Conservation (phyloP, 2,113 vertebrate species). For the Pteruthius melanotis region DNA sequence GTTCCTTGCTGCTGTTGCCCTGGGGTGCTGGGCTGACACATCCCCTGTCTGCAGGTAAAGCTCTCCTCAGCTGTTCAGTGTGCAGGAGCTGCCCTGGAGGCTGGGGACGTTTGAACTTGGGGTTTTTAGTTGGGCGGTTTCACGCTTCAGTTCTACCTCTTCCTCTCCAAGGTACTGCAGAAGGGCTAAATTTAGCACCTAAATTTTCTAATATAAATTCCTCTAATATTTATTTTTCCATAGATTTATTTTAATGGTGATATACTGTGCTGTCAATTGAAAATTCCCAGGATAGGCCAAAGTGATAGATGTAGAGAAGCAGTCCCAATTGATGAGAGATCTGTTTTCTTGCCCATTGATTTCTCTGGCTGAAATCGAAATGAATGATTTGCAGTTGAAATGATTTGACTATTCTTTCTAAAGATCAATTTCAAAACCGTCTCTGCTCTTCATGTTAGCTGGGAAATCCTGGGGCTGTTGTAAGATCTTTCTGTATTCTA, state of each 20-base stretch:
- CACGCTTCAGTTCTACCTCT: not conserved
- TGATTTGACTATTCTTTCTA: slow-evolving; percentile 11
- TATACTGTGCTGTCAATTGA: not conserved
- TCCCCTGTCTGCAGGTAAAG: not conserved
- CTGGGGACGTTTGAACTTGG: not conserved
- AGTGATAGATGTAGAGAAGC: not conserved
- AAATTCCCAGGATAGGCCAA: not conserved
- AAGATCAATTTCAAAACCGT: slow-evolving; percentile 48
- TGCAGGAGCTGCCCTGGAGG: not conserved
- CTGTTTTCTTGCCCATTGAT: slow-evolving; percentile 7
- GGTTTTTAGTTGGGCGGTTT: not conserved
- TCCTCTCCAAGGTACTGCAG: not conserved
- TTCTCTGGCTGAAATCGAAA: not conserved
- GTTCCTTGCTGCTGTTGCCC: not conserved
- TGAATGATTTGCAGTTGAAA: slow-evolving; percentile 20
- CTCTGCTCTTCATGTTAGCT: not conserved
- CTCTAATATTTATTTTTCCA: not conserved
- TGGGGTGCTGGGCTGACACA: not conserved
- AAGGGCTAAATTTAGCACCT: not conserved
- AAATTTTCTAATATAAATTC: not conserved
- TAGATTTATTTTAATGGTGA: not conserved
- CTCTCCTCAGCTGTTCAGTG: not conserved
- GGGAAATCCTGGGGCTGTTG: slow-evolving; percentile 16
- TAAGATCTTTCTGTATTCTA: not conserved
- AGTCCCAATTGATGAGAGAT: not conserved